Conservation (phyloP, 2,888 invertebrate species). For the Cataglyphis altisquamis region DNA sequence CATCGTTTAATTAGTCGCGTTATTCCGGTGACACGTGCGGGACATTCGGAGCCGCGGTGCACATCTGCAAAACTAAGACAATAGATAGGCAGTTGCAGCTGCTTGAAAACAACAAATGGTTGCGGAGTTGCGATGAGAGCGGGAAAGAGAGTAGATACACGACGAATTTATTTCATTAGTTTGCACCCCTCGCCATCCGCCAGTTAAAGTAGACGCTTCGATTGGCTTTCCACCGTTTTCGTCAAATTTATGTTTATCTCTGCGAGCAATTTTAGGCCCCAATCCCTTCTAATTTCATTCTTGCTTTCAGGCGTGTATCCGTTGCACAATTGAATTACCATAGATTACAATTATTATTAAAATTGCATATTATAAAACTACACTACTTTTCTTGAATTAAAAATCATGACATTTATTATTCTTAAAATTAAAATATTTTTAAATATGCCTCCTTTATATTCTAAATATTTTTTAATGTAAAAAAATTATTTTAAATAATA, state of each 20-base stretch:
- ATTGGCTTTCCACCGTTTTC: slow-evolving; percentile 36
- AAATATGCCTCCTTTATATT: neutral
- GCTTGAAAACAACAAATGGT: slow-evolving; percentile 60
- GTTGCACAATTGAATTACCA: neutral
- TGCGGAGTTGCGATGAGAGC: slow-evolving; percentile 3
- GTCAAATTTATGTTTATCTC: slow-evolving; percentile 48
- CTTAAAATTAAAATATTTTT: neutral
- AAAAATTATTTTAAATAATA: no score
- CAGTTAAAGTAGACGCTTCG: slow-evolving; percentile 63
- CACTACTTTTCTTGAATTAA: neutral
- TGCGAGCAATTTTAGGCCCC: slow-evolving; percentile 30
- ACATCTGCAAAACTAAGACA: slow-evolving; percentile 78
- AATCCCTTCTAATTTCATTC: slow-evolving; percentile 13
- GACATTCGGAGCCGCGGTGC: slow-evolving; percentile 62
- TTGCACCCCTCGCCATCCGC: slow-evolving; percentile 41
- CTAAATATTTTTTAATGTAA: no score
- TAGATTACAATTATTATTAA: neutral
- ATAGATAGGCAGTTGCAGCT: slow-evolving; percentile 72
- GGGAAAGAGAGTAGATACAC: slow-evolving; percentile 27
- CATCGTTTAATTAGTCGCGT: slow-evolving; percentile 72
- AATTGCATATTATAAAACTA: neutral
- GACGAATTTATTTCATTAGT: slow-evolving; percentile 68
- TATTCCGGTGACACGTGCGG: slow-evolving; percentile 71
- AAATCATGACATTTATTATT: neutral
- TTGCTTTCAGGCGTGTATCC: neutral